A percentile compares a stretch with the other conserved stretches of the same genome.
Conservation (phyloP, 2,797 vertebrate genomes). For the Okamejei kenojei region DNA sequence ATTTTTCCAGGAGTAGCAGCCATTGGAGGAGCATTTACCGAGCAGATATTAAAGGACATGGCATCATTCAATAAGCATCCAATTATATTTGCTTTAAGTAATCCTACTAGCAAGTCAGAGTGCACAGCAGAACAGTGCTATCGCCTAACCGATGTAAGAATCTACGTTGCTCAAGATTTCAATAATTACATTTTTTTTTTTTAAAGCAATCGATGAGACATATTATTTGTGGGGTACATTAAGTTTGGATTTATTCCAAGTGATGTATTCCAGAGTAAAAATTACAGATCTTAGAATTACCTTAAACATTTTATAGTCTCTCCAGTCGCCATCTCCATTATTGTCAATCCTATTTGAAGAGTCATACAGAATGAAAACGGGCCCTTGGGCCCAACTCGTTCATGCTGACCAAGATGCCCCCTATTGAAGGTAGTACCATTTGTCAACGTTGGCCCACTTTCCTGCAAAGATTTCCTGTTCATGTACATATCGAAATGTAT, state of each 20-base stretch:
- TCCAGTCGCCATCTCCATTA: background rate
- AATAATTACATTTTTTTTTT: background rate
- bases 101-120: slow-evolving; percentile 95
- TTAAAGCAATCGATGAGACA: background rate
- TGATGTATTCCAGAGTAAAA: background rate
- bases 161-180: background rate
- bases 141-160: slow-evolving; percentile 75
- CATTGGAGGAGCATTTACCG: slow-evolving; percentile 82
- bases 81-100: slow-evolving; percentile 93
- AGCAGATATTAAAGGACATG: slow-evolving; percentile 89
- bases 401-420: too few species aligned
- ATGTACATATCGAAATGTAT: too few species aligned
- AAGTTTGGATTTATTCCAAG: background rate
- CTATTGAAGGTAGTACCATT: too few species aligned
- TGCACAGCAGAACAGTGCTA: slow-evolving; percentile 97
- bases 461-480: too few species aligned
- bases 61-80: slow-evolving; percentile 81
- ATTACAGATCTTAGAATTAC: background rate
- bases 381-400: too few species aligned
- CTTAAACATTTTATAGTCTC: background rate
- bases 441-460: too few species aligned
- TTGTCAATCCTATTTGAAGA: background rate
- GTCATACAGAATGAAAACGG: too few species aligned
- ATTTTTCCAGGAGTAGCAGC: slow-evolving; percentile 78
- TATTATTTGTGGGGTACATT: background rate